Evolutionary conservation across 2,888 invertebrate genomes (phyloP), one percentile per base, ranked within the genome.

Genomic region (Empis stercorea): DNA sequence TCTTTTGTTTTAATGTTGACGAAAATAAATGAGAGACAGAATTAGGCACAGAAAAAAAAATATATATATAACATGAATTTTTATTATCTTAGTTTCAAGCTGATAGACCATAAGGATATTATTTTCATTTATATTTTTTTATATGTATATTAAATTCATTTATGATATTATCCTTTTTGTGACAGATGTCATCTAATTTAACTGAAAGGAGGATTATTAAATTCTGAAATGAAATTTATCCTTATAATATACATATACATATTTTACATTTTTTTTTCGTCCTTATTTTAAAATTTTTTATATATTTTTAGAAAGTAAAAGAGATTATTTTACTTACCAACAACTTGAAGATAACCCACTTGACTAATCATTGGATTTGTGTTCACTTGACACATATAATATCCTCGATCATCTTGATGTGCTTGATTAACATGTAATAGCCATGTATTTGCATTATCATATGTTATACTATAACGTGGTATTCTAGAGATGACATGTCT

Each of bases 341-440:
- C 89, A 51, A 93, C 92, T 72, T 92, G 88, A 38, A 93, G 76
- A 65, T 87, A 91, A 49, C 93, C 93, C 34, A 91, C 88, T 76
- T 92, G 92, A 64, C 87, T 91, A 64, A 92, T 91, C 91, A 92
- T 92, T 1, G 93, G 93, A 68, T 87, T 86, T 43, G 92, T 91
- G 71, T 93, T 93, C 57, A 81, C 78, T 58, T 70, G 69, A 53
- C 67, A 69, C 68, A 69, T 68, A 54, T 69, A 68, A 72, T 87
- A 88, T 36, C 92, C 92, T 36, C 91, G 75, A 71, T 93, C 92
- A 61, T 88, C 87, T 63, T 87, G 87, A 70, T 92, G 91, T 46
- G 91, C 92, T 61, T 87, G 87, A 65, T 81, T 87, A 57, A 93
- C 89, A 70, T 92, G 89, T 50, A 93, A 74, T 52, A 87, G 71